Percentiles rank a stretch among this genome's conserved stretches.
Evolutionary conservation across 92 coral and sea anemone genomes (phyloP).

Genomic region (Chrysogorgia sp.): DNA sequence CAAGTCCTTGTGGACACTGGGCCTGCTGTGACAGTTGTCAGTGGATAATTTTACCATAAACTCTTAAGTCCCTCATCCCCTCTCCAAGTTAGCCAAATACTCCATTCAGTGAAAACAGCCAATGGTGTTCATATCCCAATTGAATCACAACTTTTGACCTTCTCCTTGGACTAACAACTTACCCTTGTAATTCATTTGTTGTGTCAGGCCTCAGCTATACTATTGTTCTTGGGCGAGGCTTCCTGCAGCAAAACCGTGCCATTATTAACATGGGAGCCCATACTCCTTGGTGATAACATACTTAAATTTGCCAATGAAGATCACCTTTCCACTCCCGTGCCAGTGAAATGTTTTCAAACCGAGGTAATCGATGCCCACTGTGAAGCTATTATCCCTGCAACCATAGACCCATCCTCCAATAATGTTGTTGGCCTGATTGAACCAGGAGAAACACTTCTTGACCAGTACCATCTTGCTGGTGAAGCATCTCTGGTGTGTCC

Average conservation of each 20-base stretch:
- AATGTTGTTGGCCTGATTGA: conserved; percentile 18
- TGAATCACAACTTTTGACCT: neutral
- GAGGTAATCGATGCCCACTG: neutral
- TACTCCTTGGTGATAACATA: conserved; percentile 2
- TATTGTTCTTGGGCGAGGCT: neutral
- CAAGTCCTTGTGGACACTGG: conserved; percentile 21
- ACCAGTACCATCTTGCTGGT: neutral
- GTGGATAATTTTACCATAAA: neutral
- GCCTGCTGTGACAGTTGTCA: neutral
- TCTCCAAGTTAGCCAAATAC: neutral
- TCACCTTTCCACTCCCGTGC: neutral
- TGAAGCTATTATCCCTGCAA: conserved; percentile 26
- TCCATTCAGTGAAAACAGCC: conserved; percentile 11
- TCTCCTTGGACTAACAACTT: neutral
- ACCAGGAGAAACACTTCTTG: conserved; percentile 31
- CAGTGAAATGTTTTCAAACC: conserved; percentile 1
- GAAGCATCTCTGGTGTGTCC: neutral
- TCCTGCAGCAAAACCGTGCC: conserved; percentile 22
- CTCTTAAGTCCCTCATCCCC: neutral
- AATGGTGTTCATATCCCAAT: conserved; percentile 6
- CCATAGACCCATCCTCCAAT: neutral
- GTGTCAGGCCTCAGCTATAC: neutral
- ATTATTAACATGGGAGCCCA: neutral
- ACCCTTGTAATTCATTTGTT: conserved; percentile 4
- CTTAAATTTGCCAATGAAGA: conserved; percentile 3